These are phyloP conservation scores for Aleadryas rufinucha DNA, from an alignment of 2,113 vertebrate genomes.

Conservation along the genomic window DNA sequence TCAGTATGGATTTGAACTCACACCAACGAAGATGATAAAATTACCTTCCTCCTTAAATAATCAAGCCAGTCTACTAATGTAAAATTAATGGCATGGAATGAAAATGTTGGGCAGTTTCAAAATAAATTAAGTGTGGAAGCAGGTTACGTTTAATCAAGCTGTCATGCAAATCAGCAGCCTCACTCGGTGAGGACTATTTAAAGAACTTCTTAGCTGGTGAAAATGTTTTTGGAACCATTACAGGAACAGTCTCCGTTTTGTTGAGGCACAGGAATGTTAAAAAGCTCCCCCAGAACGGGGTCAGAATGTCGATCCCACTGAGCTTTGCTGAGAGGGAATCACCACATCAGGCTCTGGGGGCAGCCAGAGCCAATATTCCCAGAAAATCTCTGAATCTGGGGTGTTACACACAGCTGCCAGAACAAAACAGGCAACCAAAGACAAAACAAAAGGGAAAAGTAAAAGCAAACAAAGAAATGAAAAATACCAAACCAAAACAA, in stretches of 20 bases:
- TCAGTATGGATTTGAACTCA: not conserved
- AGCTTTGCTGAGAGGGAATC: not conserved
- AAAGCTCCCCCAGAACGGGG: not conserved
- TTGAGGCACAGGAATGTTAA: not conserved
- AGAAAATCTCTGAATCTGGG: not conserved
- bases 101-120: slow-evolving; percentile 1
- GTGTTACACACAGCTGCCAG: not conserved
- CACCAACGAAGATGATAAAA: not conserved
- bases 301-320: fast-evolving
- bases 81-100: not conserved
- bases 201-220: not conserved
- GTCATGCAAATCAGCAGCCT: not conserved
- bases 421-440: fast-evolving
- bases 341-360: not conserved
- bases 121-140: slow-evolving; percentile 39
- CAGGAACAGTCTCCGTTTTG: not conserved
- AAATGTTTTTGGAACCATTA: not conserved
- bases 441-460: not conserved
- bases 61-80: not conserved
- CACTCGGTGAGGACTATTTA: not conserved
- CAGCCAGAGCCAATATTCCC: not conserved
- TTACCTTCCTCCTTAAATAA: not conserved
- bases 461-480: not conserved
- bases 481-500: not conserved
- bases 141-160: slow-evolving; percentile 36